Evolutionary conservation across 2,888 invertebrate genomes (phyloP).

Genomic region (Priocnemis perturbator): DNA sequence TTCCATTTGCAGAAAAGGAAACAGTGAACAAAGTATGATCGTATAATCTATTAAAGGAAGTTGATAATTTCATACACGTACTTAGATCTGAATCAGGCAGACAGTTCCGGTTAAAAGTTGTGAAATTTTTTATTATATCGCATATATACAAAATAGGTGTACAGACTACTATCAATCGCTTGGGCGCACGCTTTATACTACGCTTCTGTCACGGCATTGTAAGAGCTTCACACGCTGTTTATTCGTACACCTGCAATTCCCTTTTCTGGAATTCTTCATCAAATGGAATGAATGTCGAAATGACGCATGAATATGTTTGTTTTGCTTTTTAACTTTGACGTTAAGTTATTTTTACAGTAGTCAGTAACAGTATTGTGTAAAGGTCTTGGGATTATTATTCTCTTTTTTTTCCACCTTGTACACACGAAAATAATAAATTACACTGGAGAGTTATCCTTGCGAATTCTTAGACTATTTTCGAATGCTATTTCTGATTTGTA

Average conservation of each 20-base stretch:
- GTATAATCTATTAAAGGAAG: too few relatives aligned
- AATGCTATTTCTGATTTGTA: slow-evolving; percentile 32
- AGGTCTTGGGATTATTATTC: slow-evolving; percentile 46
- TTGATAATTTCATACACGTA: slow-evolving; percentile 8
- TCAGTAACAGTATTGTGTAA: slow-evolving; percentile 46
- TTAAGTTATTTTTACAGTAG: slow-evolving; percentile 33
- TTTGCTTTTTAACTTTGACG: slow-evolving; percentile 42
- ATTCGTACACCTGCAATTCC: slow-evolving; percentile 58
- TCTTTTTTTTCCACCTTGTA: slow-evolving; percentile 53
- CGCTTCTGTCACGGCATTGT: slow-evolving; percentile 44
- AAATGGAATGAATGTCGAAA: slow-evolving; percentile 70
- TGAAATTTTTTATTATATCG: slow-evolving; percentile 74
- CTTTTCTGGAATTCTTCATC: slow-evolving; percentile 61
- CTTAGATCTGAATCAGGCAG: slow-evolving; percentile 50
- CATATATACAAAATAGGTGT: slow-evolving; percentile 75
- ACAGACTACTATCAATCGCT: slow-evolving; percentile 72
- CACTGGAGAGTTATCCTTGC: slow-evolving; percentile 44
- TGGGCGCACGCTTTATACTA: slow-evolving; percentile 52
- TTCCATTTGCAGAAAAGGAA: too few relatives aligned
- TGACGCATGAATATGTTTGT: slow-evolving; percentile 57
- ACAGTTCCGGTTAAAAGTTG: slow-evolving; percentile 60
- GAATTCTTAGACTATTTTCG: slow-evolving; percentile 29
- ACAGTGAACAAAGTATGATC: too few relatives aligned
- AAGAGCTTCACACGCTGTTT: slow-evolving; percentile 48
- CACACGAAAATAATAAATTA: slow-evolving; percentile 62